These are phyloP conservation scores for Characodon lateralis DNA, from an alignment of 2,797 vertebrate species.

Conservation along the genomic window DNA sequence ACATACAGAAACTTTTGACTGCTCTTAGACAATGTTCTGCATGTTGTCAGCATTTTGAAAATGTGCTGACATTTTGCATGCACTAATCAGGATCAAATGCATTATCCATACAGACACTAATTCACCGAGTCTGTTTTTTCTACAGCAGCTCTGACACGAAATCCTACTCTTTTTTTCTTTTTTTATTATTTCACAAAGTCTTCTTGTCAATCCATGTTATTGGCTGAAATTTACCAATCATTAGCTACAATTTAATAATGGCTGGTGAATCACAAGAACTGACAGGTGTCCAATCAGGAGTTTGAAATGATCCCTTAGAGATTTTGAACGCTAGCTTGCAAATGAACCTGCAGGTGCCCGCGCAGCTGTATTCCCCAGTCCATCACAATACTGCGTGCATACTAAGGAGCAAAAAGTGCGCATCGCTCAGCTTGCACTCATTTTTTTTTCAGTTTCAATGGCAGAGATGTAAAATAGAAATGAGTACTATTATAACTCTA, in stretches of 20 bases:
- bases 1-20: slow-evolving; percentile 83
- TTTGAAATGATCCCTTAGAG: slow-evolving; percentile 85
- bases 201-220: slow-evolving; percentile 80
- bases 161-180: slow-evolving; percentile 39
- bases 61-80: slow-evolving; percentile 82
- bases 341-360: slow-evolving; percentile 85
- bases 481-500: slow-evolving; percentile 2
- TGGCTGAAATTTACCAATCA: slow-evolving; percentile 83
- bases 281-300: slow-evolving; percentile 88
- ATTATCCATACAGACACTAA: slow-evolving; percentile 80
- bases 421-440: slow-evolving; percentile 63
- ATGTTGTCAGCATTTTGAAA: slow-evolving; percentile 84
- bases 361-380: slow-evolving; percentile 86
- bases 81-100: slow-evolving; percentile 86
- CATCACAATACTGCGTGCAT: slow-evolving; percentile 82
- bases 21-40: slow-evolving; percentile 80
- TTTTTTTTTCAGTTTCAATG: slow-evolving; percentile 33
- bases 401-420: slow-evolving; percentile 74
- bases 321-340: slow-evolving; percentile 87
- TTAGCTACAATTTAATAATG: slow-evolving; percentile 81
- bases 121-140: slow-evolving; percentile 78
- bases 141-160: slow-evolving; percentile 75
- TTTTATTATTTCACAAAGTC: slow-evolving; percentile 66
- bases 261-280: slow-evolving; percentile 77
- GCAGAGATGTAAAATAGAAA: slow-evolving; percentile 25